phyloP scores from a whole-genome alignment of 2,797 vertebrate species.

The Poecilia wingei region DNA sequence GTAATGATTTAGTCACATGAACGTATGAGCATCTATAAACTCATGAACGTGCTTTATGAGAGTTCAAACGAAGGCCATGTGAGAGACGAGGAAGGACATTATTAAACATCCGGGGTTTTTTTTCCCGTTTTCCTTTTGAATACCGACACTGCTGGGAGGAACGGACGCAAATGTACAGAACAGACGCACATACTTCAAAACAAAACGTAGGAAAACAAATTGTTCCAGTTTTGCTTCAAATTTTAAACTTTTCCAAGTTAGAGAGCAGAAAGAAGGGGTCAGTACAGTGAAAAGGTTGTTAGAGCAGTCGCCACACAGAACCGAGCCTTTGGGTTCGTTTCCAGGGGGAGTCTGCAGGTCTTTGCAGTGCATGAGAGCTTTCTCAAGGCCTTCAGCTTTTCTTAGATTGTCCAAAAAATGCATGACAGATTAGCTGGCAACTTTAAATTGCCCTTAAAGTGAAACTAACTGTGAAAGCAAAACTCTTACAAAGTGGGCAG shows the following conservation, averaged over 20 bases:
- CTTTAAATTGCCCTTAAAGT: background rate
- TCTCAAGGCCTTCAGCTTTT: background rate
- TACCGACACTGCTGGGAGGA: slow-evolving; percentile 43
- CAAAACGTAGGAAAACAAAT: slow-evolving; percentile 11
- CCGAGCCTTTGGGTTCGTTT: background rate
- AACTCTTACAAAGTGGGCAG: too few species aligned
- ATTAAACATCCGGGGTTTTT: slow-evolving; percentile 65
- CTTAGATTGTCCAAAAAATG: background rate
- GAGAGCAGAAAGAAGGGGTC: slow-evolving; percentile 3
- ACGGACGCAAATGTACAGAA: slow-evolving; percentile 30
- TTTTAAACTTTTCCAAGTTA: slow-evolving; percentile 36
- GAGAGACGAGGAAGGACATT: slow-evolving; percentile 57
- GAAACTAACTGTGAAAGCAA: too few species aligned
- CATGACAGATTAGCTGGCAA: background rate
- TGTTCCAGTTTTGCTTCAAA: slow-evolving; percentile 29
- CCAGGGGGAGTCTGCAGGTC: background rate
- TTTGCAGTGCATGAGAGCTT: background rate
- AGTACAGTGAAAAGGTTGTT: background rate
- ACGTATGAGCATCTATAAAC: slow-evolving; percentile 48
- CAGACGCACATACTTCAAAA: slow-evolving; percentile 7
- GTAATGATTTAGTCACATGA: slow-evolving; percentile 44
- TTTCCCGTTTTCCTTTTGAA: slow-evolving; percentile 52
- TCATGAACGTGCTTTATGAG: slow-evolving; percentile 33
- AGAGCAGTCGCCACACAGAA: background rate
- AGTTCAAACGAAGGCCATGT: slow-evolving; percentile 64